Evolutionary conservation across 2,113 vertebrate species (phyloP).

Genomic region (Gorsachius goisagi): DNA sequence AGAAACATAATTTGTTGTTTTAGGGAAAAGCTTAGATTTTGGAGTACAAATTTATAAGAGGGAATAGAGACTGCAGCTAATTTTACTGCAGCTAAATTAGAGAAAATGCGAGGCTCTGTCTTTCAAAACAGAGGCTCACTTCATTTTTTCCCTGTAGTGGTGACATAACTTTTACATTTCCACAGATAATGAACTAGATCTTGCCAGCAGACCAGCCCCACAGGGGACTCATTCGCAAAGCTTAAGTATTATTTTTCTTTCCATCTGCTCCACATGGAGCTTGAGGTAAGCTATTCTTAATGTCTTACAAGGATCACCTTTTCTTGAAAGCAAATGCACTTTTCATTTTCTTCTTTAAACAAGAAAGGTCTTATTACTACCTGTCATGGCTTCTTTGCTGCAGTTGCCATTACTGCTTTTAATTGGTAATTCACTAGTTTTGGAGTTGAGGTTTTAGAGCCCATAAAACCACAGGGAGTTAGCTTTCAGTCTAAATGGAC

Average conservation of each 20-base stretch:
- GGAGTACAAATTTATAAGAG: background rate
- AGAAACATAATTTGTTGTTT: background rate
- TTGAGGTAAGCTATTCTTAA: conserved; percentile 24
- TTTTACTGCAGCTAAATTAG: background rate
- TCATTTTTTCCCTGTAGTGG: background rate
- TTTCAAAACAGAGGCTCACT: background rate
- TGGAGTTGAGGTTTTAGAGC: background rate
- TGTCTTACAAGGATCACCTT: rapidly evolving
- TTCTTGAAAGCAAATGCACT: conserved; percentile 19
- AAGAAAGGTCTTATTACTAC: background rate
- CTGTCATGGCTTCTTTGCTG: background rate
- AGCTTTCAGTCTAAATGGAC: background rate
- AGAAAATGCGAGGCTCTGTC: background rate
- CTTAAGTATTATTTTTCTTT: conserved; percentile 2
- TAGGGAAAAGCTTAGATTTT: background rate
- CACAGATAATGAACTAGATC: conserved; percentile 4
- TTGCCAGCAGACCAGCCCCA: background rate
- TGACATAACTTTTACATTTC: conserved; percentile 31
- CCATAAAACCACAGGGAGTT: background rate
- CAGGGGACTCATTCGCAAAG: background rate
- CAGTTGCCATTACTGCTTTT: background rate
- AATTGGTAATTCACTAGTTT: conserved; percentile 12
- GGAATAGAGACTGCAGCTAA: background rate
- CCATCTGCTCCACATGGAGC: background rate
- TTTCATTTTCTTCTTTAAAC: conserved; percentile 32